These are phyloP conservation scores for Gymnocephalus cernua DNA, from an alignment of 2,113 vertebrate genomes.

Conservation along the genomic window DNA sequence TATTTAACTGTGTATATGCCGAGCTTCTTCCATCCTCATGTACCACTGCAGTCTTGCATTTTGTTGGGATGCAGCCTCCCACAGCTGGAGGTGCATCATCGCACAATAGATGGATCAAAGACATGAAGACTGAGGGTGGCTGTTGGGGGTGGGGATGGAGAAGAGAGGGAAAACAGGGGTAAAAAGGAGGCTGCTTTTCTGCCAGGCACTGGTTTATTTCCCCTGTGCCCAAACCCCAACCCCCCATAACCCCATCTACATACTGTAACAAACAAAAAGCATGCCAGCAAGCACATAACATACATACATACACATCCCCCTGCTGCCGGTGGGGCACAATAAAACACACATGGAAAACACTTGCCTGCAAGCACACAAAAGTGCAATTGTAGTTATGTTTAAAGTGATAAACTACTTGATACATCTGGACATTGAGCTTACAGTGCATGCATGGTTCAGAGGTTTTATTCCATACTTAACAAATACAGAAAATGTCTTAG, in stretches of 20 bases:
- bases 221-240: slow-evolving; percentile 59
- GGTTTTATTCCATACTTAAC: slow-evolving; percentile 29
- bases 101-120: slow-evolving; percentile 81
- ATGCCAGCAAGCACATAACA: slow-evolving; percentile 26
- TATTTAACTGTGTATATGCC: slow-evolving; percentile 4
- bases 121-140: slow-evolving; percentile 56
- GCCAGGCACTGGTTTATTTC: slow-evolving; percentile 75
- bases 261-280: slow-evolving; percentile 68
- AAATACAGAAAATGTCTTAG: slow-evolving; percentile 20
- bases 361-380: slow-evolving; percentile 45
- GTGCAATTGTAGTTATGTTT: slow-evolving; percentile 36
- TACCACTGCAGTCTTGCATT: slow-evolving; percentile 10
- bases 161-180: slow-evolving; percentile 45
- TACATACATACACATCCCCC: slow-evolving; percentile 24
- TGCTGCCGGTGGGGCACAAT: slow-evolving; percentile 54
- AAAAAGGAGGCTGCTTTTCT: slow-evolving; percentile 62
- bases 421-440: background rate
- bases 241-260: slow-evolving; percentile 55
- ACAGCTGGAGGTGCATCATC: slow-evolving; percentile 61
- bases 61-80: slow-evolving; percentile 47
- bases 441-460: slow-evolving; percentile 2
- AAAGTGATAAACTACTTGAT: slow-evolving; percentile 29
- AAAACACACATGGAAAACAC: slow-evolving; percentile 66
- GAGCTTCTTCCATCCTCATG: slow-evolving; percentile 19
- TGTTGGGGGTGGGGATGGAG: slow-evolving; percentile 63